Conservation (phyloP, 2,888 invertebrate species). For the Catocala nupta region DNA sequence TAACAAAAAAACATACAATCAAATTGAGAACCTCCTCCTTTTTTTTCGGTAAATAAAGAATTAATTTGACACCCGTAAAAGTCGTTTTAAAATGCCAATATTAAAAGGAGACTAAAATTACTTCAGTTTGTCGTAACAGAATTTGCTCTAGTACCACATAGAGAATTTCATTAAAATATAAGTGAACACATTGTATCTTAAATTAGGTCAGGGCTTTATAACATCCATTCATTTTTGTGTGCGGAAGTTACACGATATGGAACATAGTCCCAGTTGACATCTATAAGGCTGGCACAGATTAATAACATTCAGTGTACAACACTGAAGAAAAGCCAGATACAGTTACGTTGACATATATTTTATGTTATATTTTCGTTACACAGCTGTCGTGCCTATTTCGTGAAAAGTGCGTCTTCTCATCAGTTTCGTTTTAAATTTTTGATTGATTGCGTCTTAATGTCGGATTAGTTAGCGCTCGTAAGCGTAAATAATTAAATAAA, state of each 20-base stretch:
- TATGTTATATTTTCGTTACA: constrained; percentile 38
- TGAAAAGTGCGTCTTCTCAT: constrained; percentile 50
- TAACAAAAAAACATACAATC: too few species aligned
- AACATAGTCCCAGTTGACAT: constrained; percentile 35
- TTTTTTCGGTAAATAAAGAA: too few species aligned
- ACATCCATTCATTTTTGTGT: constrained; percentile 30
- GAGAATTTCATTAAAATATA: too few species aligned
- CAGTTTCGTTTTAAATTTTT: constrained; percentile 61
- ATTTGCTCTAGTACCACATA: too few species aligned
- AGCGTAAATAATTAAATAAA: constrained; percentile 22
- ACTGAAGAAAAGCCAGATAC: constrained; percentile 39
- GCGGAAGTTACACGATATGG: constrained; percentile 25
- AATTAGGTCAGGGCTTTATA: constrained; percentile 11
- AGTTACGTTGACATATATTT: constrained; percentile 42
- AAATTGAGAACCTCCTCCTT: too few species aligned
- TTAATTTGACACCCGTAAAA: too few species aligned
- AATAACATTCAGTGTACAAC: constrained; percentile 42
- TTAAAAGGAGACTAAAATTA: too few species aligned
- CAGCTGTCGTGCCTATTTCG: constrained; percentile 45
- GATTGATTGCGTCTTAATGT: constrained; percentile 71
- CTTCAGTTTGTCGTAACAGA: too few species aligned
- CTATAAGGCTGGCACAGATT: constrained; percentile 40
- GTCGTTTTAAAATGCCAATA: too few species aligned
- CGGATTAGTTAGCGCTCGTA: constrained; percentile 59
- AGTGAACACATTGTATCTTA: background rate